Evolutionary conservation across 2,113 vertebrate genomes (phyloP), one percentile per base, ranked within the genome.

Genomic region (Bombycilla garrulus): DNA sequence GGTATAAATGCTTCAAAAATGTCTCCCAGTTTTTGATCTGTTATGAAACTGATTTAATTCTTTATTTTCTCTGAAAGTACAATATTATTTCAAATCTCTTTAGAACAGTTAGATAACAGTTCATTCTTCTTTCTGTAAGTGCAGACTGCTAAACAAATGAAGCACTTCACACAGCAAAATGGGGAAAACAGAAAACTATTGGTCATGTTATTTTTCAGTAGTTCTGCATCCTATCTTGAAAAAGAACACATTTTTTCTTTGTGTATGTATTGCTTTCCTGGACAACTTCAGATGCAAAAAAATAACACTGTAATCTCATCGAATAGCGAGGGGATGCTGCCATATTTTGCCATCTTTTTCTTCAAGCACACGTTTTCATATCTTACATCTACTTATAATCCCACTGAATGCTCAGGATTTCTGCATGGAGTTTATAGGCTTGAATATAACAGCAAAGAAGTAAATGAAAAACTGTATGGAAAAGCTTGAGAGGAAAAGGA

Each of bases 31-130:
- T 97, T 94, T 88, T 90, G 38, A 54, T 78, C 40, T 71, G 38
- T 93, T 86, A 78, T 86, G 71, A 93, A 95, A 86, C 47, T 35
- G 42, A 78, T 83, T 35, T 4, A 54, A 74, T 82, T 72, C 33
- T 57, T 93, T 80, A 35, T 85, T 94, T 93, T 65, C 62, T 92
- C 42, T 92, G 56, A n/a, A 81, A 92, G 40, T 20, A 81, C 56
- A 86, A 66, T 94, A 90, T 93, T 81, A 90, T 92, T 93, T 96
- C 76, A 88, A 91, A 71, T 94, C 72, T 92, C 82, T 81, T 92
- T 86, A 81, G 88, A 81, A 64, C 51, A 60, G 80, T 67, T 92
- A 93, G 67, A 44, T 73, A 95, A 92, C 26, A 70, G 62, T 47
- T 58, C n/a, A 50, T 76, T 80, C 40, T 76, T 80, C 44, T 88